Conservation (phyloP, 2,888 invertebrate genomes). For the Timandra comae region DNA sequence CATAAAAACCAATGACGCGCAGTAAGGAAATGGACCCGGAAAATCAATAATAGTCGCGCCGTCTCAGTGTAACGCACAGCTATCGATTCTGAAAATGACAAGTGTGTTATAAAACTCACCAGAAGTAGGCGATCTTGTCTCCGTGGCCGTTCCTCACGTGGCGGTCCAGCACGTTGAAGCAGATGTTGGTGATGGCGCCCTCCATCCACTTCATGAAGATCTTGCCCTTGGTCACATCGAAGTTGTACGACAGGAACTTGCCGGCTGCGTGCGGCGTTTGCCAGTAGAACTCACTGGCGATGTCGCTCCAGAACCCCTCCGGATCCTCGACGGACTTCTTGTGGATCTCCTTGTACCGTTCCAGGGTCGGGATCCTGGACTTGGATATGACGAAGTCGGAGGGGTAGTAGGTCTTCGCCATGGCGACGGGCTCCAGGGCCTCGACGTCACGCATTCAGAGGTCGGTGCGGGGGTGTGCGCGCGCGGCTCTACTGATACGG, state of each 20-base stretch:
- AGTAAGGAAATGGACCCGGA: conserved; percentile 17
- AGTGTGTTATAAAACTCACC: conserved; percentile 80
- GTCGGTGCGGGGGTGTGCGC: neutral
- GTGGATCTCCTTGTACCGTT: conserved; percentile 90
- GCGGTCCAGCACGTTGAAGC: conserved; percentile 95
- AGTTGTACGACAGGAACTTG: conserved; percentile 92
- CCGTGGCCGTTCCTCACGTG: conserved; percentile 93
- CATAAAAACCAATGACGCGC: conserved; percentile 8
- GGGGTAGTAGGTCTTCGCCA: conserved; percentile 81
- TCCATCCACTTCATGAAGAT: conserved; percentile 97
- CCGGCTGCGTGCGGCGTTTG: conserved; percentile 84
- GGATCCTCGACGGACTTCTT: conserved; percentile 91
- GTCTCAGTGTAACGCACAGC: conserved; percentile 58
- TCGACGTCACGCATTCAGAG: conserved; percentile 14
- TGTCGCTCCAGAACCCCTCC: conserved; percentile 93
- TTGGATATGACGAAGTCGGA: conserved; percentile 82
- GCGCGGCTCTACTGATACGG: conserved; percentile 21
- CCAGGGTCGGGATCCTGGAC: conserved; percentile 70
- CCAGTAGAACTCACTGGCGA: conserved; percentile 96
- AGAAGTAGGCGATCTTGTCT: conserved; percentile 94
- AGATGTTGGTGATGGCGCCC: conserved; percentile 95
- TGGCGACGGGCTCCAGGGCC: conserved; percentile 45
- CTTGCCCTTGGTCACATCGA: conserved; percentile 91
- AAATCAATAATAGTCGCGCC: conserved; percentile 66
- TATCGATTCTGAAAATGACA: conserved; percentile 44